These are phyloP conservation scores for Lepus oiostolus DNA, from an alignment of 2,797 vertebrate genomes.

Conservation along the genomic window DNA sequence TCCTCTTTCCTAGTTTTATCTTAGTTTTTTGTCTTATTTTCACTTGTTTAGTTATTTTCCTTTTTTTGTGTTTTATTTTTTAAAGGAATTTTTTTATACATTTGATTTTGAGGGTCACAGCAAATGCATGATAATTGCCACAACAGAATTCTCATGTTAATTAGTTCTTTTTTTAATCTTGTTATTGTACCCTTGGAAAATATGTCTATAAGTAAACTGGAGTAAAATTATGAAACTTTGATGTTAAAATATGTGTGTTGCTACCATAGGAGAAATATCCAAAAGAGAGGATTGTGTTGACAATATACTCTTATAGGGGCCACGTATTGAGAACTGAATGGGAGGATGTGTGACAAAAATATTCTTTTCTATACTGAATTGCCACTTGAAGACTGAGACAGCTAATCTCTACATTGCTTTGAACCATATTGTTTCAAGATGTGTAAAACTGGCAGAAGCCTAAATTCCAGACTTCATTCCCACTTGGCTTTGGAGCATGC, in stretches of 20 bases:
- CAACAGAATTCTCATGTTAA: too few relatives aligned
- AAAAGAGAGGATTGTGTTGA: not conserved
- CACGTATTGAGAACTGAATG: not conserved
- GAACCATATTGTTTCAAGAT: slow-evolving; percentile 79
- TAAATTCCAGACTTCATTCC: slow-evolving; percentile 68
- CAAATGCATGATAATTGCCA: too few relatives aligned
- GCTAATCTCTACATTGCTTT: slow-evolving; percentile 33
- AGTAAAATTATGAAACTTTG: not conserved
- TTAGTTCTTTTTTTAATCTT: slow-evolving; percentile 12
- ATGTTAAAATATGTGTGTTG: not conserved
- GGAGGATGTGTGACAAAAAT: not conserved
- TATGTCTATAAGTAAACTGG: not conserved
- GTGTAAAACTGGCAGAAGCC: slow-evolving; percentile 64
- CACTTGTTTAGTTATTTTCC: not conserved
- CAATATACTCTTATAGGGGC: not conserved
- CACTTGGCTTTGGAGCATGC: slow-evolving; percentile 58
- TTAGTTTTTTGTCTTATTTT: slow-evolving; percentile 13
- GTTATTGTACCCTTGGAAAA: not conserved
- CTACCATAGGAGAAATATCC: not conserved
- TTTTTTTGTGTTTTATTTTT: too few relatives aligned
- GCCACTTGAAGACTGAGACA: slow-evolving; percentile 31
- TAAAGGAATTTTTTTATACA: too few relatives aligned
- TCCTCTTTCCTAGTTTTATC: not conserved
- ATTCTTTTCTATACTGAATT: slow-evolving; percentile 6
- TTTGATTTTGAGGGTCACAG: too few relatives aligned